Percentiles rank a stretch among this genome's conserved stretches.
Evolutionary conservation across 1,140 invertebrate genomes (phyloP).

Genomic region (Papilio glaucus): DNA sequence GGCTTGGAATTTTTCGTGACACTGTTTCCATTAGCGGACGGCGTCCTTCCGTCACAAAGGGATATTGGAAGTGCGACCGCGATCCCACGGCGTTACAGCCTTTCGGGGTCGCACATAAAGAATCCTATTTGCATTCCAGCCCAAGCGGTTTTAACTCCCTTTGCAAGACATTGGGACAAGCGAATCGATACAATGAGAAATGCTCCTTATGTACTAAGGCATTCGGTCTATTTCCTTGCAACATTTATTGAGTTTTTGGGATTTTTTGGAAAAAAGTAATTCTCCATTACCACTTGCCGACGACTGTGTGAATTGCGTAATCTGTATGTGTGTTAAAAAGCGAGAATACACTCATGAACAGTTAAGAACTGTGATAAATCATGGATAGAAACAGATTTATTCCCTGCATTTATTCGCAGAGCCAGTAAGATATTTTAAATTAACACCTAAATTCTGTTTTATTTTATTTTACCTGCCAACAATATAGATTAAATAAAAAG

Average conservation of each 20-base stretch:
- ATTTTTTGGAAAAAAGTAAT: neutral
- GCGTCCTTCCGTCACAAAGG: slow-evolving; percentile 57
- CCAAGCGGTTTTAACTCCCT: slow-evolving; percentile 65
- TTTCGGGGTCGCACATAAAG: slow-evolving; percentile 66
- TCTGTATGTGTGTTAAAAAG: no score
- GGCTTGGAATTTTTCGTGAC: slow-evolving; percentile 41
- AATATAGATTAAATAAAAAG: neutral
- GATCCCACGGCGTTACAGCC: slow-evolving; percentile 64
- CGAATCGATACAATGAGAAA: neutral
- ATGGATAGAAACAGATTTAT: no score
- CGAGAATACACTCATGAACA: no score
- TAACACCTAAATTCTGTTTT: no score
- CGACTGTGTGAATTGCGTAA: neutral
- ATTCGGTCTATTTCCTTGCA: neutral
- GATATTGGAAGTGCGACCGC: slow-evolving; percentile 58
- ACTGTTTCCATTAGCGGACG: slow-evolving; percentile 71
- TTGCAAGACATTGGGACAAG: slow-evolving; percentile 67
- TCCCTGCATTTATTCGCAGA: no score
- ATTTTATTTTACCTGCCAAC: neutral
- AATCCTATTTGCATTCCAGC: slow-evolving; percentile 76
- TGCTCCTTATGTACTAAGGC: neutral
- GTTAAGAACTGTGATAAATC: no score
- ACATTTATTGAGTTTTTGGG: neutral
- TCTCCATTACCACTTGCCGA: neutral
- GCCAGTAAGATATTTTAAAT: no score